These are phyloP conservation scores for Lagorchestes hirsutus DNA, from an alignment of 2,797 vertebrate genomes.

Conservation along the genomic window DNA sequence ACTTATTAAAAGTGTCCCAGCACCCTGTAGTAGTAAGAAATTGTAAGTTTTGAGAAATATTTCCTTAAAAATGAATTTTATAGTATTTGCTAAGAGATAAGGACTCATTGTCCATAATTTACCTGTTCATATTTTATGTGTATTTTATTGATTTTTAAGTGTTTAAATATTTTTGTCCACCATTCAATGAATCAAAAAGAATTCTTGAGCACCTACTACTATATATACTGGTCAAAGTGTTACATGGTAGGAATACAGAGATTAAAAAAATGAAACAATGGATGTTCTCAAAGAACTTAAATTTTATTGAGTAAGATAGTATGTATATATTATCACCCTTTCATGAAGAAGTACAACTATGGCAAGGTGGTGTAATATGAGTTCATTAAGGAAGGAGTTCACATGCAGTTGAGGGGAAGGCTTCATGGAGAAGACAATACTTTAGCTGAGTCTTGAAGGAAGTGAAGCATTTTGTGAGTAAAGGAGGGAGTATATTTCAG, in stretches of 20 bases:
- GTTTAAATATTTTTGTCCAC: background rate
- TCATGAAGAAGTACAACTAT: background rate
- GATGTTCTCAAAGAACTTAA: background rate
- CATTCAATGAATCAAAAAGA: background rate
- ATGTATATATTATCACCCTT: background rate
- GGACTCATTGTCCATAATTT: background rate
- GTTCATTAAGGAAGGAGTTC: background rate
- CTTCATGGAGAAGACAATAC: no score
- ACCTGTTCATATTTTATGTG: background rate
- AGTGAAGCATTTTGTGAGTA: background rate
- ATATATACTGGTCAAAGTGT: no score
- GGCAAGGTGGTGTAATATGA: background rate
- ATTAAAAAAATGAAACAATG: no score
- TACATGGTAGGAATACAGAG: no score
- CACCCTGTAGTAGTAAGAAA: background rate
- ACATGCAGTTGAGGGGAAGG: background rate
- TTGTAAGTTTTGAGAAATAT: background rate
- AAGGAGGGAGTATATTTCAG: background rate
- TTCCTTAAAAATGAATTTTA: background rate
- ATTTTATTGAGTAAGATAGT: background rate
- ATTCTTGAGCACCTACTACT: background rate
- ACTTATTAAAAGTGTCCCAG: no score
- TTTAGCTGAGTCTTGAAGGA: background rate
- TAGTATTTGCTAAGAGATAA: background rate
- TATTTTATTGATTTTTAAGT: background rate